Evolutionary conservation across 2,113 vertebrate genomes (phyloP).

Genomic region (Myotis davidii): DNA sequence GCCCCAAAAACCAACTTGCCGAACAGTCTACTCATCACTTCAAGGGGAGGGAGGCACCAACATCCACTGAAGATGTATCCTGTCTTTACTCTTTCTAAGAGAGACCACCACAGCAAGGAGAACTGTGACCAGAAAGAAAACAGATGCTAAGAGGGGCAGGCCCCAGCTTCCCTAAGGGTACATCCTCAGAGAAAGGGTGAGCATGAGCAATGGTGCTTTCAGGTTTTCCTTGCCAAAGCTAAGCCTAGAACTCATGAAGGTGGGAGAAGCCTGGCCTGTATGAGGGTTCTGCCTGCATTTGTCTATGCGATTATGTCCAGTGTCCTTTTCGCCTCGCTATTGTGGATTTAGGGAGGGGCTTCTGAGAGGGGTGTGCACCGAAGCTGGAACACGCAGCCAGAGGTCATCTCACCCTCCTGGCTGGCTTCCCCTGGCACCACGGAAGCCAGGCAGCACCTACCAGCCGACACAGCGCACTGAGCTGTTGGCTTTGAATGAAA

Average conservation of each 20-base stretch:
- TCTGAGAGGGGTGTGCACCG: not conserved
- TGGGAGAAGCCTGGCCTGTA: not conserved
- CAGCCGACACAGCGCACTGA: not conserved
- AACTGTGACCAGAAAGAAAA: slow-evolving; percentile 2
- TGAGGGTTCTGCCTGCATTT: not conserved
- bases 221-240: not conserved
- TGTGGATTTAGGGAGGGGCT: slow-evolving; percentile 16
- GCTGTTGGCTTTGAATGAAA: slow-evolving; percentile 51
- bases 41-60: not conserved
- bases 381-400: slow-evolving; percentile 32
- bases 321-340: not conserved
- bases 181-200: not conserved
- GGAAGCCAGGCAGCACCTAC: slow-evolving; percentile 24
- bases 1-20: not conserved
- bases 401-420: slow-evolving; percentile 53
- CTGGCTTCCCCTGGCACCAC: not conserved
- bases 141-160: not conserved
- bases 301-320: not conserved
- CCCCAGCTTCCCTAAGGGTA: not conserved
- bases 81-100: not conserved
- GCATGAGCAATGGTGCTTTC: not conserved
- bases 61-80: not conserved
- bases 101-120: slow-evolving; percentile 11
- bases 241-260: not conserved
- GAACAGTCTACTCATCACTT: not conserved